phyloP scores from a whole-genome alignment of 2,113 vertebrate species.

The Lepus europaeus region DNA sequence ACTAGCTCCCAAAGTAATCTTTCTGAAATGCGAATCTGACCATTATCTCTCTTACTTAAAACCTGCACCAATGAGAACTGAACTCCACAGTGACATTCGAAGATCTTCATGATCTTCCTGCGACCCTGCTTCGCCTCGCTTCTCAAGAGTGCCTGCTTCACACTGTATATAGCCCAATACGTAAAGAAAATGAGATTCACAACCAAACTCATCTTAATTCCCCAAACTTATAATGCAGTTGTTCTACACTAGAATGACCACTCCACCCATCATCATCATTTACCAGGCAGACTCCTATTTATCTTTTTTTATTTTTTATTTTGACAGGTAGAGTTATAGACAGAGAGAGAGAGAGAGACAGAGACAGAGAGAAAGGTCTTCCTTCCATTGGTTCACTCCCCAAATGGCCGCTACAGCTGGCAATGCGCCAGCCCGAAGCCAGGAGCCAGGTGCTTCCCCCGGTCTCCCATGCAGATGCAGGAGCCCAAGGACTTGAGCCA shows the following conservation, averaged over 20 bases:
- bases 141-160: not conserved
- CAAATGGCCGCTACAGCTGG: no score
- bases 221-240: not conserved
- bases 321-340: no score
- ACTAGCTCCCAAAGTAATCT: not conserved
- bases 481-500: no score
- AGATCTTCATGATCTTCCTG: not conserved
- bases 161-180: not conserved
- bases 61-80: not conserved
- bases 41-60: not conserved
- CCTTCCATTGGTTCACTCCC: no score
- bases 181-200: not conserved
- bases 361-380: no score
- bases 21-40: slow-evolving; percentile 44
- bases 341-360: no score
- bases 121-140: not conserved
- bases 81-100: not conserved
- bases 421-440: no score
- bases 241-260: slow-evolving; percentile 21
- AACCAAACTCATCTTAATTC: slow-evolving; percentile 37
- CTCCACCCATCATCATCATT: not conserved
- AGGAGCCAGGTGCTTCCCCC: no score
- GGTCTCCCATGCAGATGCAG: no score
- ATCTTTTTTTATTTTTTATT: not conserved
- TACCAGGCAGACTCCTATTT: not conserved